Evolutionary conservation across 1,140 invertebrate species (phyloP), one percentile per base, ranked within the genome.

Genomic region (Trissolcus basalis): DNA sequence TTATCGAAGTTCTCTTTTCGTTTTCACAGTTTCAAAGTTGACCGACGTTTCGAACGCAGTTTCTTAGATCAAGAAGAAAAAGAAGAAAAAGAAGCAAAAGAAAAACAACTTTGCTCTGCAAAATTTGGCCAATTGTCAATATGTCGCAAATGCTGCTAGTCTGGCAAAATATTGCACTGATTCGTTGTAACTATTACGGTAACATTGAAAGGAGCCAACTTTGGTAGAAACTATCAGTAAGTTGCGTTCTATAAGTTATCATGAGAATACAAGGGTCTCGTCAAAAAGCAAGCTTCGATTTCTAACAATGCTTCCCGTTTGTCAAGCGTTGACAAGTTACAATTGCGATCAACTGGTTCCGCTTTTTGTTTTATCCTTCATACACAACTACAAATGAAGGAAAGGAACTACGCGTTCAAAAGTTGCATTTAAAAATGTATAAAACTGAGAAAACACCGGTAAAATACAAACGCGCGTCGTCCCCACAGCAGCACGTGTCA

Each of bases 371-470:
- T 27, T 6, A 6, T 27, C 6, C 19, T 27, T 27, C 19, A 27
- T 27, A 27, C 19, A 27, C n/a, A 35, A 19, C 55, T 59, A 61
- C 55, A 61, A 73, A 49, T 55, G 48, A 73, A 27, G 2, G 6
- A 27, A 27, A 3, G 19, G 39, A 65, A 44, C 39, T 60, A 73
- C 45, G 33, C 41, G 33, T 19, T 55, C 54, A 68, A 27, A 27
- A 56, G 63, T 50, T 61, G 35, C 10, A 51, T 50, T 56, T 43
- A 63, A 15, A 58, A 58, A 63, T 69, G 41, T 75, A 75, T 68
- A 75, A 75, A 75, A 75, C 53, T 68, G 72, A 45, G 58, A 68
- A 75, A 47, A 54, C 63, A 51, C 45, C 39, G 63, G 56, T 63
- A 45, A 50, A 43, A 35, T 63, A 48, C 36, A 4, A 59, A 59